phyloP scores from a whole-genome alignment of 2,888 invertebrate genomes.

The Mesorhabditis belari region DNA sequence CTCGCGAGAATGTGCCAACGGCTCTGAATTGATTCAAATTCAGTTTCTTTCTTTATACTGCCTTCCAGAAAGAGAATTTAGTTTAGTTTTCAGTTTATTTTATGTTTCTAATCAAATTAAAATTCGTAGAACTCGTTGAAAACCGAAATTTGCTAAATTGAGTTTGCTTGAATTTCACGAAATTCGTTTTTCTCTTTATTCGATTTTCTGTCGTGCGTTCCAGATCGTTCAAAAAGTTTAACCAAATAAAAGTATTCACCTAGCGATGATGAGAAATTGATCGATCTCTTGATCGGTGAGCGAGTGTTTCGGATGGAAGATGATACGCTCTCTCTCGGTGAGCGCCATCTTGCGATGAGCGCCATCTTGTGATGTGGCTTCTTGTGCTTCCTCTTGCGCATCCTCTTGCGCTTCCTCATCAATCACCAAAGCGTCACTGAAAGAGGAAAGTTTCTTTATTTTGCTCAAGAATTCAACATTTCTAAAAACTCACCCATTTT shows the following conservation, averaged over 20 bases:
- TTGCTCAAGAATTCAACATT: neutral
- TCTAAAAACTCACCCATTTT: constrained; percentile 19
- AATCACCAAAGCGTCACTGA: constrained; percentile 4
- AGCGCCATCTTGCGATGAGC: neutral
- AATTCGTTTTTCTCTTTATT: no score
- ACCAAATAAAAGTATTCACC: constrained; percentile 50
- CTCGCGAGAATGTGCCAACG: constrained; percentile 95
- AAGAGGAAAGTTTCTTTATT: neutral
- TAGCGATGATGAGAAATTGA: constrained; percentile 82
- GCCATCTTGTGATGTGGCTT: neutral
- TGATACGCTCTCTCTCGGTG: constrained; percentile 62
- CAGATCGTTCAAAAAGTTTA: neutral
- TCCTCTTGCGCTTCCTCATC: constrained; percentile 10
- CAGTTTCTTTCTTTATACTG: no score
- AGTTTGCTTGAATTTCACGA: no score
- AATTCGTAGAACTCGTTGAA: neutral
- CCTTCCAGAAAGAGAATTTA: no score
- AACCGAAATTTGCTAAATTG: no score
- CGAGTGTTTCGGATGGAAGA: constrained; percentile 87
- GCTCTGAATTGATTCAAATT: constrained; percentile 62
- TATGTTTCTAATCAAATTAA: neutral
- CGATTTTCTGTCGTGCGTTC: no score
- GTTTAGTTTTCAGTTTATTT: no score
- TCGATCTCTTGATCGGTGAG: constrained; percentile 92
- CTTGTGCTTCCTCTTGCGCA: constrained; percentile 18